A percentile compares a stretch with the other conserved stretches of the same genome.
Evolutionary conservation across 1,140 invertebrate species (phyloP).

Genomic region (Ctenoplectra terminalis): DNA sequence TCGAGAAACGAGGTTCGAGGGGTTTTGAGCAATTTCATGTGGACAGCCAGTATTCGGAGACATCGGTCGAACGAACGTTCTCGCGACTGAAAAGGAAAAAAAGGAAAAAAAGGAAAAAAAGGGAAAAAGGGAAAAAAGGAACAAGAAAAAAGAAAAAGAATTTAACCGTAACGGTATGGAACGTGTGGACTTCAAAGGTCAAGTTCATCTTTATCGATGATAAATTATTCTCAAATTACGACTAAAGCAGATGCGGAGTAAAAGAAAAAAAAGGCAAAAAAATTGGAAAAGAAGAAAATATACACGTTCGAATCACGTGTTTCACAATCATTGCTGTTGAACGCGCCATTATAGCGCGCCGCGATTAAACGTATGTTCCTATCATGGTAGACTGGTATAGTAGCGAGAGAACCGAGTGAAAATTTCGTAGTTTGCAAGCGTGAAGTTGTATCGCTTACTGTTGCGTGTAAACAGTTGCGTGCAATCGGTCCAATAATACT

Average conservation of each 20-base stretch:
- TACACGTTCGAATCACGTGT: constrained; percentile 38
- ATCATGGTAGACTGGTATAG: constrained; percentile 44
- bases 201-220: constrained; percentile 54
- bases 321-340: neutral
- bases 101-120: neutral
- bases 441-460: no score
- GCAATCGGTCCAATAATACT: neutral
- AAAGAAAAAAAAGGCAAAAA: neutral
- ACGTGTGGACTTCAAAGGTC: constrained; percentile 41
- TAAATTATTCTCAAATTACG: constrained; percentile 26
- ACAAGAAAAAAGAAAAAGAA: neutral
- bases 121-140: neutral
- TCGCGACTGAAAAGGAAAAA: neutral
- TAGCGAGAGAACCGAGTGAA: no score
- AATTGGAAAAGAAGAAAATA: neutral
- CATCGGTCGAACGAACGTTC: neutral
- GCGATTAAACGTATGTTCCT: constrained; percentile 44
- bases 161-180: neutral
- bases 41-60: constrained; percentile 8
- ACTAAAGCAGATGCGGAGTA: neutral
- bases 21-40: neutral
- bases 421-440: neutral
- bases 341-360: constrained; percentile 12
- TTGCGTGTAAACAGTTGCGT: neutral
- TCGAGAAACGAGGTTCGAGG: neutral